Evolutionary conservation across 2,113 vertebrate species (phyloP).

Genomic region (Hemiscyllium ocellatum): DNA sequence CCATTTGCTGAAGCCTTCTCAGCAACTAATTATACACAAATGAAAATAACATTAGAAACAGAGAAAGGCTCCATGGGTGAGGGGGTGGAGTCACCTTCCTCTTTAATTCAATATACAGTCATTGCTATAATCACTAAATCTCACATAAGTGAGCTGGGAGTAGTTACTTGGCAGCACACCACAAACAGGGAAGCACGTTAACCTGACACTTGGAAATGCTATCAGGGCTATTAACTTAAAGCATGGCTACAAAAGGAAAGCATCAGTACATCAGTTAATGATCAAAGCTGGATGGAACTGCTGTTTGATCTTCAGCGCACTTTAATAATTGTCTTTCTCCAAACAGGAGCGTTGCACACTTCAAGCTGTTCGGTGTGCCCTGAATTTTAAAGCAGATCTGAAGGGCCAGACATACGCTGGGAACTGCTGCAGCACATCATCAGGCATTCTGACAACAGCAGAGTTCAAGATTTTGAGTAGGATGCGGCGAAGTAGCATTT

Average conservation of each 20-base stretch:
- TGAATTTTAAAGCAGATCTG: background rate
- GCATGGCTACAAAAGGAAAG: constrained; percentile 11
- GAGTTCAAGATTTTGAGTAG: background rate
- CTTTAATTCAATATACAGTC: background rate
- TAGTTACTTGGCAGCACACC: background rate
- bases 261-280: constrained; percentile 34
- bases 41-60: background rate
- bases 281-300: constrained; percentile 23
- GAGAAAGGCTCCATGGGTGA: background rate
- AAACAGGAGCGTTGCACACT: background rate
- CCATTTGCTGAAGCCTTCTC: background rate
- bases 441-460: background rate
- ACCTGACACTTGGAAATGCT: constrained; percentile 13
- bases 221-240: constrained; percentile 38
- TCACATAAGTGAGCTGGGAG: background rate
- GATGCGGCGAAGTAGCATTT: background rate
- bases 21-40: background rate
- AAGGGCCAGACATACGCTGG: background rate
- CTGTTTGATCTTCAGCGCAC: constrained; percentile 33
- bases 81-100: background rate
- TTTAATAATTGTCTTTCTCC: constrained; percentile 10
- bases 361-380: background rate
- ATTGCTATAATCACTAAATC: background rate
- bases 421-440: no score
- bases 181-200: background rate